Percentiles rank a stretch among this genome's conserved stretches.
Evolutionary conservation across 2,113 vertebrate genomes (phyloP).

Genomic region (Melozone crissalis): DNA sequence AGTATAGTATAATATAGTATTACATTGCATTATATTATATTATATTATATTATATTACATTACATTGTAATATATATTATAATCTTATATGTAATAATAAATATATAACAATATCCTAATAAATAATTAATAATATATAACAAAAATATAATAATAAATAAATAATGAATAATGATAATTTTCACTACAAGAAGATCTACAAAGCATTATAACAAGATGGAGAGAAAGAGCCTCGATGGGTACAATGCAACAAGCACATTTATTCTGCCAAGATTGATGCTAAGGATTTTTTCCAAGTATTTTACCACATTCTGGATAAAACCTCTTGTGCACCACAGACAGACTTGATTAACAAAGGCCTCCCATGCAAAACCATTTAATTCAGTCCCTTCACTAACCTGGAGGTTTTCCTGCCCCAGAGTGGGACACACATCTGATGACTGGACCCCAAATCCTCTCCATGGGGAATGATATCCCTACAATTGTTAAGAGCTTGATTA

Average conservation of each 20-base stretch:
- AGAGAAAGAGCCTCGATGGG: neutral
- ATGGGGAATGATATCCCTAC: neutral
- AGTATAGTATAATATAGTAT: too few species aligned
- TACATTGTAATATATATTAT: too few species aligned
- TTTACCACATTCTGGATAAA: neutral
- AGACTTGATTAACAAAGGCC: neutral
- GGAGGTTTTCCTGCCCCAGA: neutral
- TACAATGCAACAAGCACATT: neutral
- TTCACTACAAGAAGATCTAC: neutral
- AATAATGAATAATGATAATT: neutral
- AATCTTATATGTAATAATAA: too few species aligned
- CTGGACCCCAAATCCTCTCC: neutral
- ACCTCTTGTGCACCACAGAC: neutral
- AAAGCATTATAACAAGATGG: neutral
- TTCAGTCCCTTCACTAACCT: neutral
- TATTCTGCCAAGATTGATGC: neutral
- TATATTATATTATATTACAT: too few species aligned
- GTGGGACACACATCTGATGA: neutral
- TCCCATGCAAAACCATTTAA: neutral
- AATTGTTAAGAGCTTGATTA: neutral
- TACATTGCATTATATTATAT: too few species aligned
- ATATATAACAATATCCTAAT: too few species aligned
- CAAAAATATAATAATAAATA: too few species aligned
- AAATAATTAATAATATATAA: too few species aligned
- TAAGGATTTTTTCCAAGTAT: neutral